These are phyloP conservation scores for Cheilosia vulpina DNA, from an alignment of 2,888 invertebrate species.

Conservation along the genomic window DNA sequence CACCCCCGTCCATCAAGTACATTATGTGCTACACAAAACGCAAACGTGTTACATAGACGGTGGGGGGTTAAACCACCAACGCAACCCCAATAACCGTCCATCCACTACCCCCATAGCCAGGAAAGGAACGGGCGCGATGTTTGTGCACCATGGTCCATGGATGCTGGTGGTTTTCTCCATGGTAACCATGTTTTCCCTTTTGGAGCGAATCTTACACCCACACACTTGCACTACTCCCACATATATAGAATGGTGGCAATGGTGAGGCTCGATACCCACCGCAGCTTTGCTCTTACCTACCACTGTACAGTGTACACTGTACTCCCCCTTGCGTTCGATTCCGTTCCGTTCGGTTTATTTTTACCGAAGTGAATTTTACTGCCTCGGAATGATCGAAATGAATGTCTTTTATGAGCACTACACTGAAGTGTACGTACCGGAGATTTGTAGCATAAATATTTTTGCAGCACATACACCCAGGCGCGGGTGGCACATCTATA, in stretches of 20 bases:
- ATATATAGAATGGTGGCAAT: not conserved
- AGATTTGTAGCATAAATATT: slow-evolving; percentile 75
- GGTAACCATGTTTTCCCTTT: slow-evolving; percentile 39
- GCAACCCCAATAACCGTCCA: slow-evolving; percentile 2
- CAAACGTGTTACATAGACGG: slow-evolving; percentile 41
- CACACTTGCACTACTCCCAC: not conserved
- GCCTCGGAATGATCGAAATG: slow-evolving; percentile 72
- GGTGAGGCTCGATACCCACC: slow-evolving; percentile 1
- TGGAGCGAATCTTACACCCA: slow-evolving; percentile 11
- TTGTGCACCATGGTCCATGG: slow-evolving; percentile 19
- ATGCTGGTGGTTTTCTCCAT: slow-evolving; percentile 52
- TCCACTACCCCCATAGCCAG: not conserved
- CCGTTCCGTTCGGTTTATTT: slow-evolving; percentile 70
- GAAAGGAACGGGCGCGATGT: slow-evolving; percentile 20
- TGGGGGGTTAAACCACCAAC: slow-evolving; percentile 55
- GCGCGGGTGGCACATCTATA: not conserved
- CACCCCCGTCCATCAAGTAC: slow-evolving; percentile 35
- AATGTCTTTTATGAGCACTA: slow-evolving; percentile 73
- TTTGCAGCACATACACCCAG: slow-evolving; percentile 56
- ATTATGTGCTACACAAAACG: slow-evolving; percentile 59
- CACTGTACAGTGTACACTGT: not conserved
- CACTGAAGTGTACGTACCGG: slow-evolving; percentile 75
- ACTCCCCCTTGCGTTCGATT: slow-evolving; percentile 25
- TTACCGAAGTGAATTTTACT: slow-evolving; percentile 72
- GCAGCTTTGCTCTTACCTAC: not conserved